Conservation (phyloP, 2,888 invertebrate genomes). For the Petrolisthes cinctipes region DNA sequence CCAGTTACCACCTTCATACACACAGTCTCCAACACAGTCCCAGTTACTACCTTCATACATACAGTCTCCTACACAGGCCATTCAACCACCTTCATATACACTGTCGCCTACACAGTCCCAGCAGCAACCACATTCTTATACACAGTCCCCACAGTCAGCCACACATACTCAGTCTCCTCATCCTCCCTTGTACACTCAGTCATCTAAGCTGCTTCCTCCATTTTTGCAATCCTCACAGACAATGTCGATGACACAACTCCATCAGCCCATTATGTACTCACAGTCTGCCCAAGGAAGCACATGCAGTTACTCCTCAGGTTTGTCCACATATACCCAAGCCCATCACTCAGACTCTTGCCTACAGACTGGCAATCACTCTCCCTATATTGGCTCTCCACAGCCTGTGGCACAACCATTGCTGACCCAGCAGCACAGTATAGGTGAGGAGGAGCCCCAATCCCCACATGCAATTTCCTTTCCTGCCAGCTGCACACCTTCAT, state of each 20-base stretch:
- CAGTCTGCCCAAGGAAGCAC: constrained; percentile 7
- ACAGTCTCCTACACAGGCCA: neutral
- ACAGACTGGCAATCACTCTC: neutral
- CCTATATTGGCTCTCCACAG: constrained; percentile 19
- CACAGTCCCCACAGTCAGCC: constrained; percentile 35
- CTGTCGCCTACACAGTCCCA: constrained; percentile 18
- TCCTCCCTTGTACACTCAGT: constrained; percentile 26
- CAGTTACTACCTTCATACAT: neutral
- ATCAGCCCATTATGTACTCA: neutral
- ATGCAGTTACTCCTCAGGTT: constrained; percentile 6
- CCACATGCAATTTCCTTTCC: constrained; percentile 26
- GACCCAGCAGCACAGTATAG: constrained; percentile 3
- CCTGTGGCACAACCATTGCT: neutral
- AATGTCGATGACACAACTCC: neutral
- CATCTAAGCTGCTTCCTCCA: neutral
- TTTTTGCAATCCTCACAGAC: constrained; percentile 21
- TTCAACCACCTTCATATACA: neutral
- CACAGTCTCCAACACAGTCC: constrained; percentile 15
- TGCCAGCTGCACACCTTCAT: constrained; percentile 14
- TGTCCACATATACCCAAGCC: neutral
- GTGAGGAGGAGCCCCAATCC: constrained; percentile 9
- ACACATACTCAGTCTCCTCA: constrained; percentile 20
- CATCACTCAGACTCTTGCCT: constrained; percentile 11
- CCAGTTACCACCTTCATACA: neutral
- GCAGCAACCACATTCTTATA: neutral